Evolutionary conservation across 2,888 invertebrate species (phyloP), one percentile per base, ranked within the genome.

Genomic region (Napeogenes inachia): DNA sequence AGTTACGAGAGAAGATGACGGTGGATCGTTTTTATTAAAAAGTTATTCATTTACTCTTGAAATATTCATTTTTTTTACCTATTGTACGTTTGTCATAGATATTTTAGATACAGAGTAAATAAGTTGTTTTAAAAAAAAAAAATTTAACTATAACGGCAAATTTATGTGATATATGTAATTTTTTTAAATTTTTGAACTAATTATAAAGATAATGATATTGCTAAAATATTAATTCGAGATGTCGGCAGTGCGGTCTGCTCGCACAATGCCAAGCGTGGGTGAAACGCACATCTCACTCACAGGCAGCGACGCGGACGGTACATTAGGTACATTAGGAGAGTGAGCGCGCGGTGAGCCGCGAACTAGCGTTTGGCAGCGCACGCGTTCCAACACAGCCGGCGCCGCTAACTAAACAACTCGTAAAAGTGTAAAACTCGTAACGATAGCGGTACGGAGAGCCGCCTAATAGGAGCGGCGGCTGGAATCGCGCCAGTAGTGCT

Each of bases 361-460:
- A 87, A 89, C 88, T 82, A 84, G 85, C 85, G 87, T 89, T 90
- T 90, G 89, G 89, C 89, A 90, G 81, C 80, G 82, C 77, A 74
- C 77, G 77, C 80, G 78, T 76, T 73, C 77, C 75, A 74, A 73
- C 83, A 76, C 84, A 82, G 80, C 83, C 81, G 81, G 85, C 79
- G 78, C 77, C 80, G 82, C 84, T 80, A 89, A 87, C 89, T 88
- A 88, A 89, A 89, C 89, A 89, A 89, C 86, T 88, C 89, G 88
- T 89, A 89, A 89, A 90, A 89, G 89, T 88, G 89, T 88, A 89
- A 89, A 89, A 90, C 82, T 89, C 87, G 86, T 87, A 87, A 85
- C 86, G 89, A 89, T 89, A 87, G 85, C 83, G 75, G 21, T 21
- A 78, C 82, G 79, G 85, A 74, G 79, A 21, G 21, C 21, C 77